Conservation (phyloP, 2,113 vertebrate genomes). For the Oryzias javanicus region DNA sequence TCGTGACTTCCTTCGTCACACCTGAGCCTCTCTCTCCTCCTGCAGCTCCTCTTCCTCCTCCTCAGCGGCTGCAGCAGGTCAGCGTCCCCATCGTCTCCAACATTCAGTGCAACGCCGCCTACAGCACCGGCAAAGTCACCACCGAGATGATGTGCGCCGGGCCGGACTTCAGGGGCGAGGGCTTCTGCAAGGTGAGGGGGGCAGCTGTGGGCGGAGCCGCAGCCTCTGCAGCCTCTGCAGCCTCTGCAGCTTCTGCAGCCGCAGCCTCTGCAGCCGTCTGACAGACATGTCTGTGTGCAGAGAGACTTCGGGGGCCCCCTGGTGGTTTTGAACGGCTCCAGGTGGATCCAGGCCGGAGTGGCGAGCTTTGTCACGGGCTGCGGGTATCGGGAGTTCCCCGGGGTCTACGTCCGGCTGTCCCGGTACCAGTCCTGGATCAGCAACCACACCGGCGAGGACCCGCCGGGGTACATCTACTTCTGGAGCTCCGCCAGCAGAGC, state of each 20-base stretch:
- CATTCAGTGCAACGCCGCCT: not conserved
- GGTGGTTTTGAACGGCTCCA: slow-evolving; percentile 63
- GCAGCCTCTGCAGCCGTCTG: not conserved
- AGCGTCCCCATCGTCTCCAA: slow-evolving; percentile 55
- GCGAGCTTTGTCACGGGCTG: slow-evolving; percentile 84
- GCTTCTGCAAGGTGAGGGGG: slow-evolving; percentile 68
- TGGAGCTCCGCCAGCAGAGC: not conserved
- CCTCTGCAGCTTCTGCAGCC: not conserved
- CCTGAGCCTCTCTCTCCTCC: not conserved
- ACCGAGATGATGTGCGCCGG: slow-evolving; percentile 81
- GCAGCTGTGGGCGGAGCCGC: not conserved
- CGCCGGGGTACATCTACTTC: slow-evolving; percentile 28
- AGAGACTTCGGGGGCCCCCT: slow-evolving; percentile 86
- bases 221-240: not conserved
- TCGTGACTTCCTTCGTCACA: not conserved
- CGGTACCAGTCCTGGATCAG: slow-evolving; percentile 51
- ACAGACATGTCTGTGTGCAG: slow-evolving; percentile 53
- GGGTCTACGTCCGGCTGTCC: slow-evolving; percentile 58
- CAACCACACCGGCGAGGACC: not conserved
- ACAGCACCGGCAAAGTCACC: fast-evolving
- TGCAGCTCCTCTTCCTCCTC: slow-evolving; percentile 19
- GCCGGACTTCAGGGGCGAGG: slow-evolving; percentile 57
- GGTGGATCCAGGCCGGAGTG: slow-evolving; percentile 81
- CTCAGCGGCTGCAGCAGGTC: slow-evolving; percentile 67
- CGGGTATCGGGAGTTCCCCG: slow-evolving; percentile 35